Conservation (phyloP, 2,888 invertebrate species). For the Mesochorus sp. region DNA sequence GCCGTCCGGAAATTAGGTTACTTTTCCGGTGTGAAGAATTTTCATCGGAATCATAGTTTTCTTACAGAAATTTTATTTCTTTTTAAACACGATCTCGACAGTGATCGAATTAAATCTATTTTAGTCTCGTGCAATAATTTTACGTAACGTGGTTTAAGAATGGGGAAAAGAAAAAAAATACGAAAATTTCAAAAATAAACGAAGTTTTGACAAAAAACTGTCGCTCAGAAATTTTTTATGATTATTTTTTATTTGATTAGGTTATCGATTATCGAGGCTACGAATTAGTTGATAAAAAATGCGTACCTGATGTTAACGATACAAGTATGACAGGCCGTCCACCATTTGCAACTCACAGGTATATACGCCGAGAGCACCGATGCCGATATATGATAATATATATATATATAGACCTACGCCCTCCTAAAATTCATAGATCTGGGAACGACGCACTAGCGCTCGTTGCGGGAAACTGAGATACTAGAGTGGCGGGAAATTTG, state of each 20-base stretch:
- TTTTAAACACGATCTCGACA: neutral
- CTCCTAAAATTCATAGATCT: constrained; percentile 66
- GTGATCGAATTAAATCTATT: constrained; percentile 69
- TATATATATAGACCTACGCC: constrained; percentile 53
- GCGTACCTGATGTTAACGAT: constrained; percentile 80
- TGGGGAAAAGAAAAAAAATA: constrained; percentile 2
- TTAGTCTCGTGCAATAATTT: constrained; percentile 74
- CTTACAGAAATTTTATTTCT: neutral
- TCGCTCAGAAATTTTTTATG: neutral
- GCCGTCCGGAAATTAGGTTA: constrained; percentile 41
- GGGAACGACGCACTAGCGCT: constrained; percentile 62
- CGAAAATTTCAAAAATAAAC: constrained; percentile 21
- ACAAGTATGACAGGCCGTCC: constrained; percentile 79
- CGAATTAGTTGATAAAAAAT: constrained; percentile 35
- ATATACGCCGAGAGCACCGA: too few relatives aligned
- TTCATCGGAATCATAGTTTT: constrained; percentile 10
- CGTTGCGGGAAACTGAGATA: constrained; percentile 34
- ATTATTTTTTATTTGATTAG: constrained; percentile 24
- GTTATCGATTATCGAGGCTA: constrained; percentile 18
- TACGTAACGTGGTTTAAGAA: constrained; percentile 71
- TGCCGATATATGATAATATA: too few relatives aligned
- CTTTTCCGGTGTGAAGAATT: constrained; percentile 11
- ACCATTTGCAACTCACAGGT: constrained; percentile 80
- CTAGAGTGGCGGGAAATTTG: constrained; percentile 21
- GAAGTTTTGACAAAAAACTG: neutral